phyloP scores from a whole-genome alignment of 2,888 invertebrate species.

The Tachystola acroxantha region DNA sequence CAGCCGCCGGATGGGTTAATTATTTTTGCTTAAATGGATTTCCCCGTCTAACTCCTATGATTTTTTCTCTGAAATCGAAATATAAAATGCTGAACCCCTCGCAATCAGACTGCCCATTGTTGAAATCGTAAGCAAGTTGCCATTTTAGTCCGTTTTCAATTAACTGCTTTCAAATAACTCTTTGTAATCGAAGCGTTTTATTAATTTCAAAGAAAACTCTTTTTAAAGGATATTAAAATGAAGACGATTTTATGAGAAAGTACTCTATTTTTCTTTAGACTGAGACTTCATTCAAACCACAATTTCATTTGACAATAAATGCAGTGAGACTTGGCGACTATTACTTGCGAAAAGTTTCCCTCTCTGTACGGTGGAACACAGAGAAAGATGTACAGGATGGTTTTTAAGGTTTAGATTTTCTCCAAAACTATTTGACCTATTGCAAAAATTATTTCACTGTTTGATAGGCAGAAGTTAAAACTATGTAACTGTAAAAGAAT shows the following conservation, averaged over 20 bases:
- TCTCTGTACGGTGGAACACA: too few relatives aligned
- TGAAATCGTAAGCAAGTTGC: conserved; percentile 24
- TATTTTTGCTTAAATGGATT: conserved; percentile 41
- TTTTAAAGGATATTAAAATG: too few relatives aligned
- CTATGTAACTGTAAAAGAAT: too few relatives aligned
- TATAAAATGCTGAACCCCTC: conserved; percentile 21
- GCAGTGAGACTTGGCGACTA: too few relatives aligned
- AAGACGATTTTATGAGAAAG: too few relatives aligned
- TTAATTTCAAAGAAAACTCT: conserved; percentile 12
- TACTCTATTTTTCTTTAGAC: conserved; percentile 4
- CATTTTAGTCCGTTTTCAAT: conserved; percentile 22
- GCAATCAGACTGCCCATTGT: conserved; percentile 32
- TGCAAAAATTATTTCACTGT: too few relatives aligned
- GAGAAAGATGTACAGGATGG: too few relatives aligned
- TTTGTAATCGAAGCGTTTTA: conserved; percentile 19
- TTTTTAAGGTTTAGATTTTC: too few relatives aligned
- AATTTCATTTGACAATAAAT: too few relatives aligned
- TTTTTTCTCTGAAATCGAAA: conserved; percentile 11
- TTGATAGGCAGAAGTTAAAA: too few relatives aligned
- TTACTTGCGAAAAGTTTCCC: too few relatives aligned
- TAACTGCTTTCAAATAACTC: conserved; percentile 30
- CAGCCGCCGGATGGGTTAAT: conserved; percentile 39
- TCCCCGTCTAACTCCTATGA: conserved; percentile 6
- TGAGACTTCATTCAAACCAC: neutral
- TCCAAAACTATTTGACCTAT: too few relatives aligned